These are phyloP conservation scores for Coendou prehensilis DNA, from an alignment of 2,797 vertebrate species.

Conservation along the genomic window DNA sequence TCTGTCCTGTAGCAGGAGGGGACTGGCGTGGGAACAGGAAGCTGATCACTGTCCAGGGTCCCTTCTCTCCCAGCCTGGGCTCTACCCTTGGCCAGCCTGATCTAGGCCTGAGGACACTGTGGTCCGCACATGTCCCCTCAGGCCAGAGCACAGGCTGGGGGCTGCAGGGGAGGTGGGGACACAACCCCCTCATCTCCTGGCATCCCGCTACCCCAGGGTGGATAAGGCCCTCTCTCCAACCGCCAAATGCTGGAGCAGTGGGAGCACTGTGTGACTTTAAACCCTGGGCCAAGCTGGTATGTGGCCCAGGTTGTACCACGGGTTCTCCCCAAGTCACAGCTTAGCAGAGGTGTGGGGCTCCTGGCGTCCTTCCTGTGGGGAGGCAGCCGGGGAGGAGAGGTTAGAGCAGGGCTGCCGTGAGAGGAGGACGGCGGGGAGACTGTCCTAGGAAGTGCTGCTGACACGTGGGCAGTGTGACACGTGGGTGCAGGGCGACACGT, in stretches of 20 bases:
- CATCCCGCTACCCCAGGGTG: neutral
- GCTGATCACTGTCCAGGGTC: too few relatives aligned
- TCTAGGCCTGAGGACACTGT: neutral
- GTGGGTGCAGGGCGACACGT: neutral
- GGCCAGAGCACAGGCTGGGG: neutral
- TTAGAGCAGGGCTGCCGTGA: neutral
- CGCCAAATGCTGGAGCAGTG: neutral
- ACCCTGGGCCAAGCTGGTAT: neutral
- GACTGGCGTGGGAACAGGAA: neutral
- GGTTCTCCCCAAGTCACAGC: neutral
- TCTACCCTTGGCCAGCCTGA: neutral
- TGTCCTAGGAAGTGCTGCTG: neutral
- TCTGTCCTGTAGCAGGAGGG: neutral
- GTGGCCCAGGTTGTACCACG: neutral
- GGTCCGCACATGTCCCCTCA: neutral
- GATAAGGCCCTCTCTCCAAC: neutral
- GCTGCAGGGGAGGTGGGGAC: neutral
- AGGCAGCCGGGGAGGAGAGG: neutral
- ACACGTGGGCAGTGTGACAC: rapidly evolving
- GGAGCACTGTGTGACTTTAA: neutral
- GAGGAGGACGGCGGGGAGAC: neutral
- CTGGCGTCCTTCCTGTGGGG: neutral
- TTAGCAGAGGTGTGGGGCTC: neutral
- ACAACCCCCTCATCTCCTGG: neutral
- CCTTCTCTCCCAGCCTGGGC: neutral